These are phyloP conservation scores for Pollimyrus isidori DNA, from an alignment of 2,113 vertebrate species.

Conservation along the genomic window DNA sequence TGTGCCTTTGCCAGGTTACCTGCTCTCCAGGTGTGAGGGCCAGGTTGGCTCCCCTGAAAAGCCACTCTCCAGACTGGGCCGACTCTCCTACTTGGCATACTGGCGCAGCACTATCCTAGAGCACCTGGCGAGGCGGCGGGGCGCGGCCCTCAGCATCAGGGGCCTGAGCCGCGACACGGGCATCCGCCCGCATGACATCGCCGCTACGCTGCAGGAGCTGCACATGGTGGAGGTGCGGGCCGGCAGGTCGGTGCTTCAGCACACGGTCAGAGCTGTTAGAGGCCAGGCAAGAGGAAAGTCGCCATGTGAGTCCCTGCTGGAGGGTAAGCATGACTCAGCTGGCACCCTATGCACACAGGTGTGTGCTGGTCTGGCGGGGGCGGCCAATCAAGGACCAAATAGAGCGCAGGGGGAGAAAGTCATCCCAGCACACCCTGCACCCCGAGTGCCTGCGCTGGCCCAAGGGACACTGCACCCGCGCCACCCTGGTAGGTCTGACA, in stretches of 20 bases:
- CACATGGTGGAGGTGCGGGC: constrained; percentile 90
- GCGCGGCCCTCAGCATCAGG: constrained; percentile 92
- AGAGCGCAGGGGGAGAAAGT: constrained; percentile 64
- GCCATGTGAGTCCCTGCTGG: not conserved
- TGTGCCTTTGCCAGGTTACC: constrained; percentile 73
- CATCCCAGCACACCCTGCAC: constrained; percentile 70
- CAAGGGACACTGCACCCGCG: constrained; percentile 56
- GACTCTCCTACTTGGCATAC: constrained; percentile 93
- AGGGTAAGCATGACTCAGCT: not conserved
- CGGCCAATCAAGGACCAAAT: constrained; percentile 67
- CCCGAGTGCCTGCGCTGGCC: constrained; percentile 74
- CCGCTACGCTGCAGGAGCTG: constrained; percentile 88
- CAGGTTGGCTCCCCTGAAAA: constrained; percentile 97
- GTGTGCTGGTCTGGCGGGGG: constrained; percentile 73
- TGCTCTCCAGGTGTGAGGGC: constrained; percentile 92
- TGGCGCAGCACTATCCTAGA: constrained; percentile 96
- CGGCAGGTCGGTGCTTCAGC: constrained; percentile 74
- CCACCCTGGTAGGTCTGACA: constrained; percentile 63
- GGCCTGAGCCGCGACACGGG: constrained; percentile 91
- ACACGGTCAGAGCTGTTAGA: no score
- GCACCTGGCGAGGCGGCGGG: constrained; percentile 81
- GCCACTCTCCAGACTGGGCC: constrained; percentile 92
- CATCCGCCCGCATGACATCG: constrained; percentile 97
- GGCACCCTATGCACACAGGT: constrained; percentile 45
- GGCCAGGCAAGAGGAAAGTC: not conserved